These are phyloP conservation scores for Tineola bisselliella DNA, from an alignment of 2,888 invertebrate species.

Conservation along the genomic window DNA sequence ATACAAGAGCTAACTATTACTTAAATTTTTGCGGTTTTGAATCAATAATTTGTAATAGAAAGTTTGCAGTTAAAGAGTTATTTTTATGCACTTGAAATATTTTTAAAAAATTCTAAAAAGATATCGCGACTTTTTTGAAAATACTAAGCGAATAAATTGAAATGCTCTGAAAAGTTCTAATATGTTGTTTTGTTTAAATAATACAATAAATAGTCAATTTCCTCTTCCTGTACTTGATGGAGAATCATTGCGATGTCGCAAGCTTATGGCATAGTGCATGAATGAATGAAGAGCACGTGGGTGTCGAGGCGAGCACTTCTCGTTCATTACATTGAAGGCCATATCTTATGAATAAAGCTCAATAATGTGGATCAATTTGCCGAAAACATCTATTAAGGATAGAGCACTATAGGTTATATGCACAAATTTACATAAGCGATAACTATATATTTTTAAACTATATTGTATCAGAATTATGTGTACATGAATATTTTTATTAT, in stretches of 20 bases:
- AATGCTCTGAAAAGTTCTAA: not conserved
- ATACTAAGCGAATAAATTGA: too few relatives aligned
- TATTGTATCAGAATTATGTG: too few relatives aligned
- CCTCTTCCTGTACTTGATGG: conserved; percentile 2
- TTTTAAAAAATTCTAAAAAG: too few relatives aligned
- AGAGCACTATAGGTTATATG: too few relatives aligned
- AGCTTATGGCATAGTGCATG: conserved; percentile 17
- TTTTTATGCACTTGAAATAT: too few relatives aligned
- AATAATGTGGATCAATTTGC: conserved; percentile 20
- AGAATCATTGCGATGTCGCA: conserved; percentile 14
- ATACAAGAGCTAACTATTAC: not conserved
- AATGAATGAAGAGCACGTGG: conserved; percentile 60
- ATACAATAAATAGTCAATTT: not conserved
- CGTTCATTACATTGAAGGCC: conserved; percentile 61
- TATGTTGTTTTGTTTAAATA: not conserved
- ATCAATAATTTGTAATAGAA: too few relatives aligned
- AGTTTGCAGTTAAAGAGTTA: too few relatives aligned
- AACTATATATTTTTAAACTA: too few relatives aligned
- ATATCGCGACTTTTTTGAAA: too few relatives aligned
- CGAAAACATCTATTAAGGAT: conserved; percentile 3
- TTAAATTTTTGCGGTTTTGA: too few relatives aligned
- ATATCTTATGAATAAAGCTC: conserved; percentile 60
- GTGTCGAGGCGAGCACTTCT: conserved; percentile 36
- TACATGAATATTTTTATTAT: too few relatives aligned
- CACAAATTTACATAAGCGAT: too few relatives aligned